Evolutionary conservation across 2,113 vertebrate species (phyloP), one percentile per base, ranked within the genome.

Genomic region (Abramis brama): DNA sequence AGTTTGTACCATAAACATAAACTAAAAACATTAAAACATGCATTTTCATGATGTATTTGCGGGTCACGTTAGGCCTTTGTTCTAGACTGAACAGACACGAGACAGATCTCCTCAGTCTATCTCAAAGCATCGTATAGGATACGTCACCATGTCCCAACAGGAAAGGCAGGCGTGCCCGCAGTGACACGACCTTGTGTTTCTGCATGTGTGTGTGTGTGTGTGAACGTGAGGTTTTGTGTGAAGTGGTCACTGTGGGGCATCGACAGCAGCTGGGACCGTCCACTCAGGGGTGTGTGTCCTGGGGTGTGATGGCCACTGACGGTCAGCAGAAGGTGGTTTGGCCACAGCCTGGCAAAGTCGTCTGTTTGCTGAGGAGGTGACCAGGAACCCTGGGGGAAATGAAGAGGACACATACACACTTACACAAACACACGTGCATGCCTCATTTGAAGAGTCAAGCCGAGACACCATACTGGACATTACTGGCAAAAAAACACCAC

Each of bases 181-280:
- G 25, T 82, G 60, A 81, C 79, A 12, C 9, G 25, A 64, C 60
- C 79, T 66, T 59, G 52, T 57, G 30, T 23, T 39, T 70, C 3
- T 39, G 64, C 5, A 1, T 6, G 36, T n/a, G 71, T n/a, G 73
- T 50, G 50, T 75, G 77, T 85, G 57, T 85, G 62, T 59, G 74
- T 76, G 27, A 4, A 30, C 80, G 47, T 77, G 85, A 81, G 70
- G 78, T 36, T 87, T 57, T 59, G 57, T 79, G 88, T 50, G 85
- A 33, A 30, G 75, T 62, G 70, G 85, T 88, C 84, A 83, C 83
- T 75, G 59, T 25, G 64, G 79, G 62, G 79, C 83, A 80, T 85
- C 60, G 57, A 25, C 68, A 85, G 87, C 90, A 91, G 89, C 90
- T 91, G 89, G 39, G 89, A 33, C 83, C n/a, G 71, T 88, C 85